These are phyloP conservation scores for Sarotherodon lohbergeri DNA, from an alignment of 2,113 vertebrate genomes.

Conservation along the genomic window DNA sequence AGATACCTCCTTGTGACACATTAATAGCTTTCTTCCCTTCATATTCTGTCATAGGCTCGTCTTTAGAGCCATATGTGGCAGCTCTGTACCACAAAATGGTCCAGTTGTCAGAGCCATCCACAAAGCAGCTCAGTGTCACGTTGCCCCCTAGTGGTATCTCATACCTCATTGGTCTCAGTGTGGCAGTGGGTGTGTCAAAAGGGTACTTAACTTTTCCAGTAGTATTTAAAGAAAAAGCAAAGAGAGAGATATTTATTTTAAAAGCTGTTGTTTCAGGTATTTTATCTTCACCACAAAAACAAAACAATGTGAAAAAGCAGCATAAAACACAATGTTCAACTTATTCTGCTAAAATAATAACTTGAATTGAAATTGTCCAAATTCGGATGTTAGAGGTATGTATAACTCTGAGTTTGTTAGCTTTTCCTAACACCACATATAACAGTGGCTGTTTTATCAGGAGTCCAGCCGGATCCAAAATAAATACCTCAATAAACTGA, in stretches of 20 bases:
- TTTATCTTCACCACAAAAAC: neutral
- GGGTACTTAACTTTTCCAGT: rapidly evolving
- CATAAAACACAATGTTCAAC: neutral
- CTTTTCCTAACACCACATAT: neutral
- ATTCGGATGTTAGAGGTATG: neutral
- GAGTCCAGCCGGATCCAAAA: neutral
- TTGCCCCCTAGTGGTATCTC: neutral
- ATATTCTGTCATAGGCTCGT: neutral
- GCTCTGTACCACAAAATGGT: neutral
- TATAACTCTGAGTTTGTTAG: neutral
- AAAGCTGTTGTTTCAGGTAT: neutral
- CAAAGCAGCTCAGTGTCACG: neutral
- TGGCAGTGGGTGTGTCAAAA: neutral
- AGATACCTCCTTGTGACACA: neutral
- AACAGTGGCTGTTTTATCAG: neutral
- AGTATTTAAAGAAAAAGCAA: neutral
- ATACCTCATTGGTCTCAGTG: neutral
- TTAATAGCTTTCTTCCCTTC: neutral
- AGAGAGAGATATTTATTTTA: neutral
- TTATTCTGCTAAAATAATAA: neutral
- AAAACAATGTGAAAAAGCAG: neutral
- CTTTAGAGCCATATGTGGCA: neutral
- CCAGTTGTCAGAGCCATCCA: neutral
- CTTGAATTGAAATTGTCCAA: neutral
- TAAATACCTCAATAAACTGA: neutral